A percentile compares a stretch with the other conserved stretches of the same genome.
phyloP scores from a whole-genome alignment of 2,113 vertebrate genomes.

The Alexandromys fortis region DNA sequence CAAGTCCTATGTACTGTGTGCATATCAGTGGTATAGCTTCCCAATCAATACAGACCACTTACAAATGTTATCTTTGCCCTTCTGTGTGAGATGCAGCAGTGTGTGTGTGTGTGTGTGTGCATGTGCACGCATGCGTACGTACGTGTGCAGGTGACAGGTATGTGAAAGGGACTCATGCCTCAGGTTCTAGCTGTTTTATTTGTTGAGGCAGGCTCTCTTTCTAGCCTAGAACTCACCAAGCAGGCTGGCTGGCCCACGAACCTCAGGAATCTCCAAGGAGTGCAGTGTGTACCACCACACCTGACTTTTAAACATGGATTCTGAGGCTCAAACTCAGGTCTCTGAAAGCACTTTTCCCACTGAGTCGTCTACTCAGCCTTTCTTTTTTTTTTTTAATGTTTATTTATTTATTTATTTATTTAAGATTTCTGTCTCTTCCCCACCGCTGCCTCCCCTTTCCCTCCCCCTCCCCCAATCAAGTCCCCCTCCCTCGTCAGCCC shows the following conservation, averaged over 20 bases:
- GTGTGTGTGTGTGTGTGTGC: not conserved
- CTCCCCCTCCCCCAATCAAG: too few species aligned
- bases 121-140: too few species aligned
- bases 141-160: too few species aligned
- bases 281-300: not conserved
- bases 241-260: not conserved
- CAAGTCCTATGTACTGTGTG: not conserved
- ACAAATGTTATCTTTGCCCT: not conserved
- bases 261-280: too few species aligned
- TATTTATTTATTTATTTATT: too few species aligned
- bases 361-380: too few species aligned
- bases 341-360: not conserved
- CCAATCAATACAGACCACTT: not conserved
- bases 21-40: not conserved
- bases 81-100: not conserved
- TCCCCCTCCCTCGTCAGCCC: too few species aligned
- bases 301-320: not conserved
- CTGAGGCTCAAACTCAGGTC: not conserved
- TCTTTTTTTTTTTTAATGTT: too few species aligned
- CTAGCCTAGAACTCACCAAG: not conserved
- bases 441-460: too few species aligned
- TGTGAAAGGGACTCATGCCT: not conserved
- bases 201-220: not conserved
- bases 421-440: too few species aligned
- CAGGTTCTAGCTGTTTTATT: not conserved